These are phyloP conservation scores for Syrphus vitripennis DNA, from an alignment of 2,888 invertebrate species.

Conservation along the genomic window DNA sequence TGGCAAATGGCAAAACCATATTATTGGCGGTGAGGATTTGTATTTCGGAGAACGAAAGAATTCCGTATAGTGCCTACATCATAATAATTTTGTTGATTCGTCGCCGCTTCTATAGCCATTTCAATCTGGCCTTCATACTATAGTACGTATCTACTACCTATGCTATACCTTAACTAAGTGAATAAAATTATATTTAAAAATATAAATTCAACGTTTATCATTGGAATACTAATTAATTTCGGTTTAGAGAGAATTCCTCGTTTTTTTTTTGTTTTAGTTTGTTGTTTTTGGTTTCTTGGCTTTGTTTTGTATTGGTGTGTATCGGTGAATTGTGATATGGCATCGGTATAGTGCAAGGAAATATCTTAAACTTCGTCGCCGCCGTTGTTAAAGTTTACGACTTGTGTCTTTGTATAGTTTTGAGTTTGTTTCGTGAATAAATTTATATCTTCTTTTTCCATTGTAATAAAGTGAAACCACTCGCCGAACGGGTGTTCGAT, in stretches of 20 bases:
- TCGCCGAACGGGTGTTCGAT: slow-evolving; percentile 4
- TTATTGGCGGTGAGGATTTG: slow-evolving; percentile 39
- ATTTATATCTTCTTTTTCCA: slow-evolving; percentile 30
- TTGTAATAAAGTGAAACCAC: slow-evolving; percentile 33
- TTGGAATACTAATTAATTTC: slow-evolving; percentile 66
- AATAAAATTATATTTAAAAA: slow-evolving; percentile 39
- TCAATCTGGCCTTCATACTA: slow-evolving; percentile 45
- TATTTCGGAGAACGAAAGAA: slow-evolving; percentile 48
- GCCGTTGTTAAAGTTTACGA: slow-evolving; percentile 28
- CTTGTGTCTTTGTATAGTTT: slow-evolving; percentile 3
- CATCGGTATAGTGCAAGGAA: slow-evolving; percentile 54
- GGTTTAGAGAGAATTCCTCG: slow-evolving; percentile 63
- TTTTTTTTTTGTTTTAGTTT: slow-evolving; percentile 14
- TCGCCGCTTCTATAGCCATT: not conserved
- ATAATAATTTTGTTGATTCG: slow-evolving; percentile 59
- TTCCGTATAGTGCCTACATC: slow-evolving; percentile 31
- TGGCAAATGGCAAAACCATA: slow-evolving; percentile 47
- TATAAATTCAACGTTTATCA: slow-evolving; percentile 45
- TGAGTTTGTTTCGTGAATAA: slow-evolving; percentile 41
- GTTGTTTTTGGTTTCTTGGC: not conserved
- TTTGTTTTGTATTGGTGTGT: slow-evolving; percentile 27
- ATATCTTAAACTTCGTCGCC: slow-evolving; percentile 23
- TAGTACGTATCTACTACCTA: slow-evolving; percentile 23
- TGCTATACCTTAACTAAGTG: slow-evolving; percentile 15
- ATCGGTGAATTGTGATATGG: slow-evolving; percentile 16